These are phyloP conservation scores for Cyanoliseus patagonus DNA, from an alignment of 2,113 vertebrate genomes.

Conservation along the genomic window DNA sequence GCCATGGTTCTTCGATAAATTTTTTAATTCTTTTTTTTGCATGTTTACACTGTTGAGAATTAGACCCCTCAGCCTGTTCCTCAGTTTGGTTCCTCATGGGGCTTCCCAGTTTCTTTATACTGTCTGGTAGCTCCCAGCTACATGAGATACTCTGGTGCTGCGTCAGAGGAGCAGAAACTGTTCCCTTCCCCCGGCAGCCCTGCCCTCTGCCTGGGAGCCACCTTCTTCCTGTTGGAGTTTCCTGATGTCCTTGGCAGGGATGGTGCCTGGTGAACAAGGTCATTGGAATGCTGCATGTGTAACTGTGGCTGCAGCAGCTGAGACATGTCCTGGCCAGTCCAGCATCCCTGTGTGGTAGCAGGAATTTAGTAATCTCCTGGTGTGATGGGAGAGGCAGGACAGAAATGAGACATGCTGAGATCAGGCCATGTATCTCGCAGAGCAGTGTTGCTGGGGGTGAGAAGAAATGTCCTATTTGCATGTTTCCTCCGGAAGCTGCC, in stretches of 20 bases:
- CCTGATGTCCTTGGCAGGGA: neutral
- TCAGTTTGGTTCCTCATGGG: neutral
- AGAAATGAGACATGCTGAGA: neutral
- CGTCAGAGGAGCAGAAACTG: neutral
- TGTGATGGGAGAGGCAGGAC: neutral
- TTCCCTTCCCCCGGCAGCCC: neutral
- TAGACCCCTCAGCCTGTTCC: neutral
- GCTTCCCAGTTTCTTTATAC: neutral
- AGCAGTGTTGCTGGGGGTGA: neutral
- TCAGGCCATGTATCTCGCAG: neutral
- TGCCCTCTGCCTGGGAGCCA: neutral
- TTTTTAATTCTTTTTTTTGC: neutral
- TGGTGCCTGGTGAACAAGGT: neutral
- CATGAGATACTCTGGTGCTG: neutral
- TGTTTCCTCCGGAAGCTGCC: neutral
- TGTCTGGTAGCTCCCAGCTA: neutral
- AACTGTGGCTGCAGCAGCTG: neutral
- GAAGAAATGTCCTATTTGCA: neutral
- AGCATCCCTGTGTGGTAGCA: accelerated
- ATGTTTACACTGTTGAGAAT: neutral
- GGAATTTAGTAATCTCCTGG: neutral
- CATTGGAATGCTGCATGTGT: neutral
- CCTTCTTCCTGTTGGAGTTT: neutral
- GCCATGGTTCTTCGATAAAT: neutral
- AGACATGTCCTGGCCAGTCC: neutral